Conservation (phyloP, 1,140 invertebrate species). For the Campoletis sonorensis region DNA sequence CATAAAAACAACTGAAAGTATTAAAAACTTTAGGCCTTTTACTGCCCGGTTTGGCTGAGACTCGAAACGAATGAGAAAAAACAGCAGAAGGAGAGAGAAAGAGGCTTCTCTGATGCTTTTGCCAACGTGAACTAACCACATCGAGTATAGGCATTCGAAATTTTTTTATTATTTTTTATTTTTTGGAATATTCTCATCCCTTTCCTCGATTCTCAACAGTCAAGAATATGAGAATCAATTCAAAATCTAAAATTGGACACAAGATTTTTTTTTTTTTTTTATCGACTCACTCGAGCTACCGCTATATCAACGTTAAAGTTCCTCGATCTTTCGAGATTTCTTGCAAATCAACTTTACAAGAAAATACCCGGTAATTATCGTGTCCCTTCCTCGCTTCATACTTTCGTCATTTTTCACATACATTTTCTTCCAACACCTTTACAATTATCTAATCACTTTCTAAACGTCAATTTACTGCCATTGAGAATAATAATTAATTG, state of each 20-base stretch:
- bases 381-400: neutral
- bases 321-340: neutral
- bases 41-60: slow-evolving; percentile 46
- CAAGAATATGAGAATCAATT: slow-evolving; percentile 2
- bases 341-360: neutral
- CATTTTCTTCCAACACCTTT: neutral
- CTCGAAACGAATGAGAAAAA: slow-evolving; percentile 42
- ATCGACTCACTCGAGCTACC: neutral
- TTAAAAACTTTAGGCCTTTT: slow-evolving; percentile 69
- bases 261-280: neutral
- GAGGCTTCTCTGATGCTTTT: slow-evolving; percentile 31
- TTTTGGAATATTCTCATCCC: neutral
- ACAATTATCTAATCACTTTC: neutral
- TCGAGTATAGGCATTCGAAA: slow-evolving; percentile 14
- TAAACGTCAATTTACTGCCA: no score
- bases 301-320: neutral
- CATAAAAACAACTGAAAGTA: slow-evolving; percentile 77
- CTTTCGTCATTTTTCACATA: neutral
- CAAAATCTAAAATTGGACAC: neutral
- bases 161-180: slow-evolving; percentile 11
- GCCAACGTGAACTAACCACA: slow-evolving; percentile 24
- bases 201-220: neutral
- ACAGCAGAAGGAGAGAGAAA: slow-evolving; percentile 35
- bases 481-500: no score
- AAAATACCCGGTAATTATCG: neutral